A percentile compares a stretch with the other conserved stretches of the same genome.
Evolutionary conservation across 2,888 invertebrate genomes (phyloP).

Genomic region (Ceriagrion tenellum): DNA sequence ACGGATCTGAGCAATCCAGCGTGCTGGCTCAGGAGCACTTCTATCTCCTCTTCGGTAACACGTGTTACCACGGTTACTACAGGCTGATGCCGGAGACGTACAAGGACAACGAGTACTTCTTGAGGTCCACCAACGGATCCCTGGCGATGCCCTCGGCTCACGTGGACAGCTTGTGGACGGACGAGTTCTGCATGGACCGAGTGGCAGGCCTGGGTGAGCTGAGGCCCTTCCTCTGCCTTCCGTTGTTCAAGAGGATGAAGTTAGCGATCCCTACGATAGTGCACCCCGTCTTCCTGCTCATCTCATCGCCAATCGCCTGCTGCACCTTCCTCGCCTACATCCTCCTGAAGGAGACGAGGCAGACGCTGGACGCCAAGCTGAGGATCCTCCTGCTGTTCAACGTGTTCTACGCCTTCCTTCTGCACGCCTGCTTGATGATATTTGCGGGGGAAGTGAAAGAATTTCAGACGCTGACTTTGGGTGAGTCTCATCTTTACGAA

Average conservation of each 20-base stretch:
- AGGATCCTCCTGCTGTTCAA: not conserved
- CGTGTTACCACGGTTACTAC: not conserved
- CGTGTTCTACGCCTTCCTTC: not conserved
- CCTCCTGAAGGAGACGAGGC: not conserved
- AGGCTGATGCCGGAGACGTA: conserved; percentile 5
- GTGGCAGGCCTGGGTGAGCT: not conserved
- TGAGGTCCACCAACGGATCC: not conserved
- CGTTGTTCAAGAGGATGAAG: not conserved
- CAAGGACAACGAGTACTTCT: not conserved
- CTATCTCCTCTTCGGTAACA: not conserved
- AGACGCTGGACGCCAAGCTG: conserved; percentile 4
- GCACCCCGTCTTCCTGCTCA: not conserved
- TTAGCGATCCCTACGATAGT: not conserved
- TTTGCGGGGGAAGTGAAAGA: not conserved
- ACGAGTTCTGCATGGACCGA: not conserved
- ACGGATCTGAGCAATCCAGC: not conserved
- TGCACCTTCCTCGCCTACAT: not conserved
- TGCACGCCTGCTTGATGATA: not conserved
- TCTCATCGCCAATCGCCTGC: not conserved
- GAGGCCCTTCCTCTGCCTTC: not conserved
- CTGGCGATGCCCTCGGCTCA: not conserved
- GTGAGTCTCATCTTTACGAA: not conserved
- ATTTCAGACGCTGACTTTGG: not conserved
- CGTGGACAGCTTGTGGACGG: not conserved
- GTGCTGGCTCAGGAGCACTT: not conserved